Base-by-base conservation (phyloP, 2,113 vertebrate genomes). In the Dicaeum eximium region DNA sequence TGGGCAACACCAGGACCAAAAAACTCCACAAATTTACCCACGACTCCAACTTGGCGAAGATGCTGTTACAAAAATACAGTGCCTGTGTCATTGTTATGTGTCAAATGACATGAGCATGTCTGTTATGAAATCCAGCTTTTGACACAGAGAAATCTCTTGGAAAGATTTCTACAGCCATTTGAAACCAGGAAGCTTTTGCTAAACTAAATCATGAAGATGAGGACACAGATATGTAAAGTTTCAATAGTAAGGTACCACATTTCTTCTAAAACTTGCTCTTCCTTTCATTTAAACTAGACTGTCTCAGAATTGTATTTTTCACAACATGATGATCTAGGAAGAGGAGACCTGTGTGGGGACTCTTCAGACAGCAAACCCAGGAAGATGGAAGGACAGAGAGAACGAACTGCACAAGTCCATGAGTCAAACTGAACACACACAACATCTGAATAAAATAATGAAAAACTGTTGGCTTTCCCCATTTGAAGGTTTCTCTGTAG, bases 21-120 rank as follows among this genome's bases (percentile, higher is more conserved):
- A 91, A 99, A 99, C 96, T 99, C 99, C 40, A 99, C 99, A 61
- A 99, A 99, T 96, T 99, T 99, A 25, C 99, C 99, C 72, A 99
- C 99, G 0, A 99, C 99, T 17, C 99, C 99, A 80, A 99, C 98
- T 92, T 99, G 99, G 51, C 99, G 99, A 69, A 99, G 98, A 80
- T 99, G 99, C 99, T 99, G 96, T 27, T 65, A 62, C 9, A 90
- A 85, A 96, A 93, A 87, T 18, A 94, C 17, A 87, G 70, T 37
- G 15, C 6, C 21, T 48, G 28, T 38, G 48, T 94, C 51, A 96
- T 3, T 50, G n/a, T 33, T 61, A 66, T 4, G 4, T 38, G 51
- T 47, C 42, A 78, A 74, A 67, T 0, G 0, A 62, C 25, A 27
- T 13, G 0, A 66, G 25, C 13, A 64, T 6, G 7, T 57, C 37